These are phyloP conservation scores for Sphecodes monilicornis DNA, from an alignment of 2,888 invertebrate genomes.

Conservation along the genomic window DNA sequence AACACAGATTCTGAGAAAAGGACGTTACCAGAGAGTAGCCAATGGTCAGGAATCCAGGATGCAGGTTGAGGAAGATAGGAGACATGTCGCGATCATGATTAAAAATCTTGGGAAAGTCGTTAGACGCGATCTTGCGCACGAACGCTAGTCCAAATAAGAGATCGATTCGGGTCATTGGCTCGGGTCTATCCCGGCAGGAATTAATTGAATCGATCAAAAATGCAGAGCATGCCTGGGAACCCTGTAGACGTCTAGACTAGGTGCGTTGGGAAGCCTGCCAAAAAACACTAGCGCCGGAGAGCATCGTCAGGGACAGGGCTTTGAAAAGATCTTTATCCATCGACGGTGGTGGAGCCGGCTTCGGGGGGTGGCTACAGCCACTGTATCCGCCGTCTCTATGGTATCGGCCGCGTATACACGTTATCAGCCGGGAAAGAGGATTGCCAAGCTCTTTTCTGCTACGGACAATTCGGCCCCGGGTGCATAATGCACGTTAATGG, in stretches of 20 bases:
- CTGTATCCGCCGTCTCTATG: slow-evolving; percentile 7
- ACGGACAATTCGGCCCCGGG: slow-evolving; percentile 56
- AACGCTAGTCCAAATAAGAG: slow-evolving; percentile 5
- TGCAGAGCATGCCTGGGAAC: slow-evolving; percentile 37
- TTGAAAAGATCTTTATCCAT: slow-evolving; percentile 59
- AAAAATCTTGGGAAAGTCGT: neutral
- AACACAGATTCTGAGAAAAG: no score
- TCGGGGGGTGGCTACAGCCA: neutral
- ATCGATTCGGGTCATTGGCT: slow-evolving; percentile 32
- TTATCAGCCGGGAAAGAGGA: slow-evolving; percentile 55
- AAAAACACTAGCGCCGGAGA: slow-evolving; percentile 49
- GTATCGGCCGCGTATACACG: slow-evolving; percentile 34
- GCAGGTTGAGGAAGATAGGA: neutral
- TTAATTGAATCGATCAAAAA: slow-evolving; percentile 62
- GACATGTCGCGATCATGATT: neutral
- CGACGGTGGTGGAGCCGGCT: neutral
- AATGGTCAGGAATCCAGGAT: neutral
- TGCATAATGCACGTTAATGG: slow-evolving; percentile 56
- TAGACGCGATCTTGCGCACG: slow-evolving; percentile 1
- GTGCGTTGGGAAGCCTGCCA: slow-evolving; percentile 59
- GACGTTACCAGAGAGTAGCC: neutral
- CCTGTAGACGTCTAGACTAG: slow-evolving; percentile 60
- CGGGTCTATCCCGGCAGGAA: slow-evolving; percentile 25
- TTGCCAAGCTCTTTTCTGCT: slow-evolving; percentile 62
- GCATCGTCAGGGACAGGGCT: slow-evolving; percentile 45